These are phyloP conservation scores for Toxotes lorentzi DNA, from an alignment of 2,797 vertebrate species.

Conservation along the genomic window DNA sequence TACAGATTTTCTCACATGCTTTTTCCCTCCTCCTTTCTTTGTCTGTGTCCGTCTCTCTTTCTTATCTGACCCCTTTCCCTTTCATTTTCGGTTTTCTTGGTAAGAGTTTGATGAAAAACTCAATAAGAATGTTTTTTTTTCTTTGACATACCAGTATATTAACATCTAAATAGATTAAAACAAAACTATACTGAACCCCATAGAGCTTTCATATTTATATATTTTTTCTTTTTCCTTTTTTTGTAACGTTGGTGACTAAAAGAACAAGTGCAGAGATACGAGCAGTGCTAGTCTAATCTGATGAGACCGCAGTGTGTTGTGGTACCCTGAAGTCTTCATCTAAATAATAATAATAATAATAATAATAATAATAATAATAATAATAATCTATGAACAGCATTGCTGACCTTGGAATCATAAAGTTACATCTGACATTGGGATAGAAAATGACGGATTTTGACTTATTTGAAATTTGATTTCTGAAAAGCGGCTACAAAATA, in stretches of 20 bases:
- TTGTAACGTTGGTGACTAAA: slow-evolving; percentile 32
- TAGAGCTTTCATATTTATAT: slow-evolving; percentile 32
- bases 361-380: background rate
- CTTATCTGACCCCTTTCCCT: background rate
- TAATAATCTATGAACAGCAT: slow-evolving; percentile 18
- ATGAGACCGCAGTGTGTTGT: slow-evolving; percentile 11
- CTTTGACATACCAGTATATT: slow-evolving; percentile 68
- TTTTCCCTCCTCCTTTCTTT: background rate
- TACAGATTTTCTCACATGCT: background rate
- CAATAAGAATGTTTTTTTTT: slow-evolving; percentile 34
- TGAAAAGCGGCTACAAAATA: slow-evolving; percentile 20
- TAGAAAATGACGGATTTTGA: background rate
- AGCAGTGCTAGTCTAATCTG: slow-evolving; percentile 30
- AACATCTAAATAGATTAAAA: slow-evolving; percentile 69
- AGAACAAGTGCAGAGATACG: slow-evolving; percentile 43
- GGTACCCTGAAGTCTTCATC: slow-evolving; percentile 24
- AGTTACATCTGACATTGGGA: slow-evolving; percentile 32
- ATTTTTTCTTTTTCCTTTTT: background rate
- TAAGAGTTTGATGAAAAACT: slow-evolving; percentile 32
- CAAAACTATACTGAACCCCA: slow-evolving; percentile 44
- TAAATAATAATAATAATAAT: slow-evolving; percentile 7
- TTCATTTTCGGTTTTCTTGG: background rate
- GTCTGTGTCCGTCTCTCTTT: background rate
- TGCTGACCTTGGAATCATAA: slow-evolving; percentile 49
- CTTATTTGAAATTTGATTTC: slow-evolving; percentile 11